A percentile compares a stretch with the other conserved stretches of the same genome.
phyloP scores from a whole-genome alignment of 92 coral and sea anemone species.

The Phenganax subtilis region DNA sequence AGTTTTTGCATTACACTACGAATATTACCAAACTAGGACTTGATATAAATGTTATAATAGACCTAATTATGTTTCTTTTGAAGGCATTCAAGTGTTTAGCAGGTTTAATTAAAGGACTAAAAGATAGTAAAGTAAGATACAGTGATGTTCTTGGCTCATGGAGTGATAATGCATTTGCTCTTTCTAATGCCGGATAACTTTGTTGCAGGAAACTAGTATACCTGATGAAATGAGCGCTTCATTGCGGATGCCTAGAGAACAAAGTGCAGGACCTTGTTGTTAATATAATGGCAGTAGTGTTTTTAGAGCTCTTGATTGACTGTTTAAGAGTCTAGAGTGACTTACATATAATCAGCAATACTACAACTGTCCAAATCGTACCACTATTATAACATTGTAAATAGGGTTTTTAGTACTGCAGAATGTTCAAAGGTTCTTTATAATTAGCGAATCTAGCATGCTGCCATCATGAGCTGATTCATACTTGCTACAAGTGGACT shows the following conservation, averaged over 20 bases:
- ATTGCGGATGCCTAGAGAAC: background rate
- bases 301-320: no score
- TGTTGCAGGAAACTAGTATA: background rate
- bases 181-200: background rate
- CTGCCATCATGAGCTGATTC: no score
- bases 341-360: no score
- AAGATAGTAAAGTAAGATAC: constrained; percentile 58
- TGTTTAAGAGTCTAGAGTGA: no score
- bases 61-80: background rate
- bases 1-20: no score
- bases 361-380: no score
- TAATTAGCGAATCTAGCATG: no score
- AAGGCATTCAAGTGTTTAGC: constrained; percentile 91
- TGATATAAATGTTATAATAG: background rate
- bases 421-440: no score
- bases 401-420: no score
- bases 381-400: no score
- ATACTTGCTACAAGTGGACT: no score
- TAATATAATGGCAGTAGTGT: background rate
- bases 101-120: constrained; percentile 61
- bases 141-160: background rate
- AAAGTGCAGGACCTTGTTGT: background rate
- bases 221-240: constrained; percentile 15
- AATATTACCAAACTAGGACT: background rate
- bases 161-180: background rate